Percentiles rank a stretch among this genome's conserved stretches.
Evolutionary conservation across 2,888 invertebrate species (phyloP).

Genomic region (Buathra laborator): DNA sequence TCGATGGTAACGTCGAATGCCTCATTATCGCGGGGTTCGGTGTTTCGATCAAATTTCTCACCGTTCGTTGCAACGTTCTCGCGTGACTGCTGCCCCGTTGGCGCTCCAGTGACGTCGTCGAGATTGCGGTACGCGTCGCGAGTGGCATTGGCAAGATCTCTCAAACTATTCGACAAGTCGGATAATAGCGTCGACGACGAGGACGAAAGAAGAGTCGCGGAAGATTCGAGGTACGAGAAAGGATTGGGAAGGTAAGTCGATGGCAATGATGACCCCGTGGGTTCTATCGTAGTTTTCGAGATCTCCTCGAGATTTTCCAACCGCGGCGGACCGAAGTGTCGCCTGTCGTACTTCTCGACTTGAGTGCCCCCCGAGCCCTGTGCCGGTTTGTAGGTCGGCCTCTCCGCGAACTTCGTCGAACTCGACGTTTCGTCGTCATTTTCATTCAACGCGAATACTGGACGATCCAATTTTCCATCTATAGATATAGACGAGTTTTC

Average conservation of each 20-base stretch:
- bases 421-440: conserved; percentile 75
- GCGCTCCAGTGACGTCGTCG: background rate
- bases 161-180: conserved; percentile 18
- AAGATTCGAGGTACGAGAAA: conserved; percentile 17
- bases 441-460: background rate
- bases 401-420: conserved; percentile 78
- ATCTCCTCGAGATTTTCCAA: conserved; percentile 66
- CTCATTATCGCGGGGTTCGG: conserved; percentile 54
- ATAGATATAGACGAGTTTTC: background rate
- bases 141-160: conserved; percentile 16
- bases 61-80: conserved; percentile 1
- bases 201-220: conserved; percentile 40
- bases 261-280: conserved; percentile 37
- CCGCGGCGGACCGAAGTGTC: conserved; percentile 80
- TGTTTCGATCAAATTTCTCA: conserved; percentile 46
- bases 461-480: conserved; percentile 15
- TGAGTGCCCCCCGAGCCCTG: conserved; percentile 61
- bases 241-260: background rate
- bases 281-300: conserved; percentile 59
- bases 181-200: conserved; percentile 35
- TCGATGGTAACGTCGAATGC: conserved; percentile 43
- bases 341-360: conserved; percentile 80
- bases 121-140: background rate
- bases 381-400: conserved; percentile 71
- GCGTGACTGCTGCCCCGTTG: conserved; percentile 1